Evolutionary conservation across 2,797 vertebrate species (phyloP), one percentile per base, ranked within the genome.

Genomic region (Notolepis coatsorum): DNA sequence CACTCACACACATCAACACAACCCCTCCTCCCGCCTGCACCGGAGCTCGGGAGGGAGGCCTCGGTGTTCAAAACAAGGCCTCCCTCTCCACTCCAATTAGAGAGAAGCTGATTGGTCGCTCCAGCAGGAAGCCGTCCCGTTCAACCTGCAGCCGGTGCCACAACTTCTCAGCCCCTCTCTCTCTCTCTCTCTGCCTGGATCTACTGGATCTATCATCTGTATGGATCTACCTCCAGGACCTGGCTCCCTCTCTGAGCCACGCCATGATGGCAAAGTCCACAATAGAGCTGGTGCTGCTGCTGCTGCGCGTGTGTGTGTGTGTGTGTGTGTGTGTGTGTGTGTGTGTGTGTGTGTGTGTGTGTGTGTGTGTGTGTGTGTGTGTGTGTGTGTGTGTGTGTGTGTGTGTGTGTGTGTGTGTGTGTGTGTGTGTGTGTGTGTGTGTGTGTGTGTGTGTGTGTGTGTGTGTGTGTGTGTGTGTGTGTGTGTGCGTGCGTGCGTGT

Each of bases 11-110:
- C 24, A 49, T 13, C 13, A 5, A 51, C 12, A 31, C 13, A 10
- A 10, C 3, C 21, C 48, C 9, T 15, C n/a, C 50, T 12, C n/a
- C n/a, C 20, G 23, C 24, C 8, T 13, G 21, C 50, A 7, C 4
- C 37, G 3, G 12, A 35, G n/a, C n/a, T n/a, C n/a, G n/a, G n/a
- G n/a, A 39, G 54, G 47, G 60, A 60, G 56, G 52, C 47, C 39
- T n/a, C 25, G 18, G 63, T 59, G 59, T 60, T 72, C 47, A 73
- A 81, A 71, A 68, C 35, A n/a, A n/a, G 65, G 18, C 65, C 61
- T 78, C 68, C 68, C 54, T 35, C 67, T 77, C 68, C 72, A 74
- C 75, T 85, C 78, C 73, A 85, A 84, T 85, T 87, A 85, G 53
- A 81, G 55, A 65, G 48, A 51, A 47, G 42, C 71, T 85, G 75